Percentiles rank a stretch among this genome's conserved stretches.
Evolutionary conservation across 2,113 vertebrate species (phyloP).

Genomic region (Tinamus guttatus): DNA sequence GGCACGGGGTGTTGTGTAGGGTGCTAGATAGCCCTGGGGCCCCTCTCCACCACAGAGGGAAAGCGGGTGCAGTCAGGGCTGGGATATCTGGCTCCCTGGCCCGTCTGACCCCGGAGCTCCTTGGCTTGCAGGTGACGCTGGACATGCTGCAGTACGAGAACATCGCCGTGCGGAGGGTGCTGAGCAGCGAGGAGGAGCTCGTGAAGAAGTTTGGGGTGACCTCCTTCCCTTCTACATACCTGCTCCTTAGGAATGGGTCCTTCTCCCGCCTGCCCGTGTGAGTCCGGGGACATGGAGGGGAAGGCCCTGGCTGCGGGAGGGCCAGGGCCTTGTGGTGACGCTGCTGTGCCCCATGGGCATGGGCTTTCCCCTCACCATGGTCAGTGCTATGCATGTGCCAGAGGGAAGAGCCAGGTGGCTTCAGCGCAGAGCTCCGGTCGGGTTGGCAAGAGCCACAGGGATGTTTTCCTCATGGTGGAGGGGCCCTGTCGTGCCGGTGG

Average conservation of each 20-base stretch:
- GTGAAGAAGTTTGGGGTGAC: constrained; percentile 83
- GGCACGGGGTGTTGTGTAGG: not conserved
- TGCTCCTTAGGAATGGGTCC: constrained; percentile 82
- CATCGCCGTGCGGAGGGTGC: constrained; percentile 86
- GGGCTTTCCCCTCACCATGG: too few species aligned
- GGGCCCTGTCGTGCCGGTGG: not conserved
- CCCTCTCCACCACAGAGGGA: not conserved
- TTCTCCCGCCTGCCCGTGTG: constrained; percentile 83
- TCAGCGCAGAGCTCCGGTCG: too few species aligned
- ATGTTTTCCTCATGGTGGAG: too few species aligned
- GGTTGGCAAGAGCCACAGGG: too few species aligned
- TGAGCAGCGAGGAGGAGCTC: constrained; percentile 78
- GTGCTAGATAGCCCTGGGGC: not conserved
- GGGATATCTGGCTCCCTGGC: not conserved
- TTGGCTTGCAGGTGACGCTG: constrained; percentile 84
- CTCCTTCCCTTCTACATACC: constrained; percentile 87
- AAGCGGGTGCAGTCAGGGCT: not conserved
- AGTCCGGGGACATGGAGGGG: constrained; percentile 14
- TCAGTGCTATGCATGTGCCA: too few species aligned
- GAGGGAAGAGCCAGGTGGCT: too few species aligned
- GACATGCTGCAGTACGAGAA: constrained; percentile 91
- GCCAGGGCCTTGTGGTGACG: not conserved
- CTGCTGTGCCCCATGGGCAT: not conserved
- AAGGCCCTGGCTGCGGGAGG: not conserved
- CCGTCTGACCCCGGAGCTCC: fast-evolving